Evolutionary conservation across 1,140 invertebrate genomes (phyloP), one percentile per base, ranked within the genome.

Genomic region (Pachypeltis micranthus): DNA sequence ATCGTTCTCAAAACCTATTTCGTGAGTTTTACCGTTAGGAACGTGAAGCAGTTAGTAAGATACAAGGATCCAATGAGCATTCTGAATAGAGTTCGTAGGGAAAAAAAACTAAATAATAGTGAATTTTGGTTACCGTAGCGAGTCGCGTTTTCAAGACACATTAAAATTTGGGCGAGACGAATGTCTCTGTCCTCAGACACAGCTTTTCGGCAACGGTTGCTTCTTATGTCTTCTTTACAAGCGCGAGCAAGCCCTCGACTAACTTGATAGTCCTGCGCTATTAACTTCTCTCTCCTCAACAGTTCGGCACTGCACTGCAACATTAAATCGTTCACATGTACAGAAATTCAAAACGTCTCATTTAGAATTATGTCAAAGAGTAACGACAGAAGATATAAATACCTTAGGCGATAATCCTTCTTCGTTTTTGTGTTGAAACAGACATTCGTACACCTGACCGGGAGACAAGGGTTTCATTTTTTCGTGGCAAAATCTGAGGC

Each of bases 391-490:
- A 16, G 16, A 39, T 39, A 39, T 39, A 39, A 39, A 39, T 39
- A 39, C 47, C 23, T 51, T 3, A 10, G 47, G 44, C 24, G 51
- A 65, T 31, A 63, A 63, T 29, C 39, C 29, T 58, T 16, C 28
- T 60, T 64, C 63, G 19, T 60, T 44, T 54, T 60, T 91, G 72
- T 97, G 86, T 68, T 87, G 81, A 71, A 93, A 82, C 24, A 99
- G 79, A 76, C 96, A 99, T 72, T 95, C 89, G 71, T 95, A 98
- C 23, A 96, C 86, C 61, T 85, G 81, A 25, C 92, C 88, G 62
- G 83, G 83, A 0, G 84, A 86, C 7, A 82, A 77, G n/a, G 77
- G 69, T 66, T 85, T 79, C 70, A 80, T 80, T 65, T 85, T 79
- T 70, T 80, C 80, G 19, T 77, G 75, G 74, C 84, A 92, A 72